Evolutionary conservation across 2,113 vertebrate species (phyloP).

Genomic region (Paramisgurnus dabryanus): DNA sequence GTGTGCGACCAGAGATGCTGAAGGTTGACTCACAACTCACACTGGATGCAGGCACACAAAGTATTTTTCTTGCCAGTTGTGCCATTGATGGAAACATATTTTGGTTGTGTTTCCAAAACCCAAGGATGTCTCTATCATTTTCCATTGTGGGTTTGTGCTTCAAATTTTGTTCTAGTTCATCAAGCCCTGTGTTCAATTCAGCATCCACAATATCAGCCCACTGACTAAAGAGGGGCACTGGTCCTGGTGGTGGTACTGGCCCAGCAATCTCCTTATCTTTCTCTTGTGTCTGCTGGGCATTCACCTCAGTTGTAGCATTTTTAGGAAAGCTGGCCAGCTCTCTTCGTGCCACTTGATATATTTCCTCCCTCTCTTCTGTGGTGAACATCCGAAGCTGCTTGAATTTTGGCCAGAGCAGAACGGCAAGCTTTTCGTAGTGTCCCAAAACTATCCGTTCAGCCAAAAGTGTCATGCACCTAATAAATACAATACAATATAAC

Average conservation of each 20-base stretch:
- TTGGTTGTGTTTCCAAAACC: neutral
- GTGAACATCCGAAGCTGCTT: neutral
- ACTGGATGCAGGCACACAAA: neutral
- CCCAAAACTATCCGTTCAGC: neutral
- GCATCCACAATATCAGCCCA: neutral
- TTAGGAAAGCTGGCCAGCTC: neutral
- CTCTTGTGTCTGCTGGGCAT: neutral
- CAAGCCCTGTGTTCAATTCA: neutral
- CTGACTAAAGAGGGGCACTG: neutral
- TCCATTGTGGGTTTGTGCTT: slow-evolving; percentile 3
- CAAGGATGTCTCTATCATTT: neutral
- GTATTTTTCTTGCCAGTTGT: neutral
- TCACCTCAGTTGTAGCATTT: neutral
- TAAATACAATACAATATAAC: neutral
- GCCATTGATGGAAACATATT: slow-evolving; percentile 2
- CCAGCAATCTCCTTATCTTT: neutral
- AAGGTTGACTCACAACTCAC: neutral
- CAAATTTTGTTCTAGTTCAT: neutral
- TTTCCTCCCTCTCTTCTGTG: neutral
- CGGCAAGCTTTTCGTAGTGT: neutral
- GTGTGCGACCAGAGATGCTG: neutral
- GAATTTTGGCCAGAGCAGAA: slow-evolving; percentile 1
- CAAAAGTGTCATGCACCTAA: neutral
- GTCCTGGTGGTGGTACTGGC: neutral
- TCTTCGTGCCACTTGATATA: neutral